A percentile compares a stretch with the other conserved stretches of the same genome.
phyloP scores from a whole-genome alignment of 92 coral and sea anemone genomes.

The Nematostella vectensis region DNA sequence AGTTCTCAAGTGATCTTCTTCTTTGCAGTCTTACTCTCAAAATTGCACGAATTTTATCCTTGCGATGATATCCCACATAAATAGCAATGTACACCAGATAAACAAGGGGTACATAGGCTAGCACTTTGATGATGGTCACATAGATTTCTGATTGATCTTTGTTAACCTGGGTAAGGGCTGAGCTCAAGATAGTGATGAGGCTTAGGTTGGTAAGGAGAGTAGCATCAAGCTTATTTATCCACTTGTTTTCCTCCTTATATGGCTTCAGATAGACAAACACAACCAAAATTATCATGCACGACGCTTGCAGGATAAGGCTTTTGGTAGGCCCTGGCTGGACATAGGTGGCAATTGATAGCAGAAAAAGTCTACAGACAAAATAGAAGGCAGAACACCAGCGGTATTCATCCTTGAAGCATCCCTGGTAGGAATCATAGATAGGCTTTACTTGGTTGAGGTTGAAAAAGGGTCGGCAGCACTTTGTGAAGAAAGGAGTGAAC shows the following conservation, averaged over 20 bases:
- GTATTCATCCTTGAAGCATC: slow-evolving; percentile 78
- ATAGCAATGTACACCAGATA: slow-evolving; percentile 22
- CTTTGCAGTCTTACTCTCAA: no score
- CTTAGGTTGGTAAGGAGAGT: slow-evolving; percentile 60
- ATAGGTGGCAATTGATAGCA: slow-evolving; percentile 33
- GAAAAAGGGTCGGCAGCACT: slow-evolving; percentile 44
- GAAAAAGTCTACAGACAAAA: slow-evolving; percentile 62
- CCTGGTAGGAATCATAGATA: slow-evolving; percentile 72
- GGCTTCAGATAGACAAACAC: slow-evolving; percentile 61
- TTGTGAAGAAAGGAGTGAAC: slow-evolving; percentile 70
- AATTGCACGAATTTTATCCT: slow-evolving; percentile 10
- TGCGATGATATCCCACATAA: slow-evolving; percentile 8
- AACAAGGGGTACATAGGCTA: slow-evolving; percentile 58
- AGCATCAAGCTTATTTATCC: slow-evolving; percentile 77
- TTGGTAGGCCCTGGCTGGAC: slow-evolving; percentile 37
- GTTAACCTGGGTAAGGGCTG: slow-evolving; percentile 34
- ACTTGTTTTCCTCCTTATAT: slow-evolving; percentile 51
- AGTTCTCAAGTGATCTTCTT: no score
- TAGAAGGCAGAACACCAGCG: slow-evolving; percentile 98
- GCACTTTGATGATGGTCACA: slow-evolving; percentile 19
- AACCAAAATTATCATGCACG: slow-evolving; percentile 55
- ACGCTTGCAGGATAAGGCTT: slow-evolving; percentile 38
- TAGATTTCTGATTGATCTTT: not conserved
- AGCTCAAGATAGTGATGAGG: slow-evolving; percentile 53
- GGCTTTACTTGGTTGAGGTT: slow-evolving; percentile 72